Evolutionary conservation across 2,113 vertebrate genomes (phyloP).

Genomic region (Poicephalus gulielmi): DNA sequence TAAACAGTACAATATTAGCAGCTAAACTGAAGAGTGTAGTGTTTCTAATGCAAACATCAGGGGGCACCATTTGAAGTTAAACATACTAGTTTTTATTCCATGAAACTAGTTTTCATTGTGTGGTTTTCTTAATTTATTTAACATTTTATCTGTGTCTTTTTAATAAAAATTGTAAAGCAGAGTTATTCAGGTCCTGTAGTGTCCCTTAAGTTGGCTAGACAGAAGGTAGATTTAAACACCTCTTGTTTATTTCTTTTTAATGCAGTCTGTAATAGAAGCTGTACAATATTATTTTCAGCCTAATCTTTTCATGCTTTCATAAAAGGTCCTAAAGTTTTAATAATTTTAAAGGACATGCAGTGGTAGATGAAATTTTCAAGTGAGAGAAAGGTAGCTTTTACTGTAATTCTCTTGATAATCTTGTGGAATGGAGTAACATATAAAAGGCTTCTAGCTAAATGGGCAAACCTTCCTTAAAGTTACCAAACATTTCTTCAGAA

Average conservation of each 20-base stretch:
- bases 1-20: not conserved
- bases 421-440: not conserved
- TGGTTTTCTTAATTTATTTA: not conserved
- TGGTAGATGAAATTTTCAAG: not conserved
- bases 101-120: not conserved
- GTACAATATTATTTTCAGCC: not conserved
- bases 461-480: slow-evolving; percentile 33
- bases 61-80: not conserved
- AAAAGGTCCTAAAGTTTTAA: slow-evolving; percentile 26
- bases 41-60: not conserved
- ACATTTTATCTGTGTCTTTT: not conserved
- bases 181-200: not conserved
- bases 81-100: not conserved
- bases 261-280: not conserved
- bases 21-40: not conserved
- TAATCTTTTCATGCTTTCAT: not conserved
- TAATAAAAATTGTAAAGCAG: not conserved
- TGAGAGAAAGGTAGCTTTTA: slow-evolving; percentile 11
- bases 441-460: slow-evolving; percentile 51
- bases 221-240: not conserved
- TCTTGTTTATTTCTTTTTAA: not conserved
- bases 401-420: not conserved
- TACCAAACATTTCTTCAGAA: slow-evolving; percentile 59
- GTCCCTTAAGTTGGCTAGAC: not conserved
- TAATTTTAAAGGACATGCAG: slow-evolving; percentile 37